Base-by-base conservation (phyloP, 2,113 vertebrate species). In the Chascanopsetta lugubris region DNA sequence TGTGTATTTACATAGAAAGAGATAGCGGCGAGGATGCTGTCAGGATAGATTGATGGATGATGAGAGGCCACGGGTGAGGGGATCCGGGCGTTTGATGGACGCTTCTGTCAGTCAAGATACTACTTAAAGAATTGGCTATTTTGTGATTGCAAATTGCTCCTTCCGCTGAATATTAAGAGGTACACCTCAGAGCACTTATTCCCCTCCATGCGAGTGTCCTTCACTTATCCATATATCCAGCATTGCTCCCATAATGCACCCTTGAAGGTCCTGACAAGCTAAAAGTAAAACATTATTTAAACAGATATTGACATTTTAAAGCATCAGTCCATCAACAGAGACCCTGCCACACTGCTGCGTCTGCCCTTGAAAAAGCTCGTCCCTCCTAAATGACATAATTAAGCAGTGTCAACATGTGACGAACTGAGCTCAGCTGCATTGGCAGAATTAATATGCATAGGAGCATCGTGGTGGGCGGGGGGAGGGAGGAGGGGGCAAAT, bases 331-430 rank as follows among this genome's bases (percentile, higher is more conserved):
- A 56, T 73, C 40, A 18, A 65, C 61, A 21, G 48, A 21, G 48
- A 38, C 43, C 15, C 50, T 13, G 2, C 68, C 11, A 17, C 51
- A 10, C 49, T 5, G 5, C 56, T 11, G 56, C 17, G 20, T 32
- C 58, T 82, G 66, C 75, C 75, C 83, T 83, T 82, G 82, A 80
- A 69, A 88, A 81, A 75, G 59, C 77, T 49, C 1, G 25, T 77
- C 45, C 51, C 62, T 66, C 32, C 46, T 67, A 77, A 79, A 88
- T 86, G 82, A 86, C 81, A 87, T 89, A 88, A 89, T 89, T 90
- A 87, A 80, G 79, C 61, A 42, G 72, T 77, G 86, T 85, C 80
- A 83, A 82, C 50, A 27, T 77, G 84, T 85, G 84, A 87, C 83
- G 61, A 77, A 72, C 82, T 53, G 65, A 87, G 80, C 73, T 48